Base-by-base conservation (phyloP, 2,888 invertebrate species). In the Anoncus sp. region DNA sequence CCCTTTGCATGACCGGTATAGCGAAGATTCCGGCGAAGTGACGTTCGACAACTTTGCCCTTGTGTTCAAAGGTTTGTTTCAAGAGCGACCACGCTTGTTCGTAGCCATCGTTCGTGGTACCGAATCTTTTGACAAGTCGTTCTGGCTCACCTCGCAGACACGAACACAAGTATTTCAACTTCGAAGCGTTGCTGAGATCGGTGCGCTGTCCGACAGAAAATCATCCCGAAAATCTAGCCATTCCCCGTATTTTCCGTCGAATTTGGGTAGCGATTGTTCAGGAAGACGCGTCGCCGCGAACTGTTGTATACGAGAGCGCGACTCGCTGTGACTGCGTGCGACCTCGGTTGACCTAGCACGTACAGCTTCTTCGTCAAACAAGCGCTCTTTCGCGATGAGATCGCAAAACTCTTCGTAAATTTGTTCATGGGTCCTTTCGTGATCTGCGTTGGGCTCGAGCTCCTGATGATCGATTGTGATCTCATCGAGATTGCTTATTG, bases 181-280 rank as follows among this genome's bases (percentile, higher is more conserved):
- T 82, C 51, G 82, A 72, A 0, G 76, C 66, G 16, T 77, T 49
- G 5, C 60, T 67, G 10, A 82, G 55, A 27, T 72, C 72, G 3
- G 5, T n/a, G 22, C 71, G 73, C 3, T 70, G 43, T 16, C 82
- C 77, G 9, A 83, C 79, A 1, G 62, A 49, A 82, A 83, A 5
- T 75, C 71, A 51, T 82, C 75, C 40, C 76, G 55, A 66, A 81
- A 82, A 16, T 75, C 67, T n/a, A 82, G 16, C 83, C 83, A 83
- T 16, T 76, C 71, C 12, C 73, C 76, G 38, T 77, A 79, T 14
- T 63, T 62, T 1, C 80, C 83, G 3, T 55, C 55, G 71, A 84
- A 83, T 22, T 63, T 75, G 3, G 77, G 80, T n/a, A 82, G 47
- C 7, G 53, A 9, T 6, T 70, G 49, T 40, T 66, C 71, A 3